phyloP scores from a whole-genome alignment of 1,140 invertebrate species.

The Philaenus spumarius region DNA sequence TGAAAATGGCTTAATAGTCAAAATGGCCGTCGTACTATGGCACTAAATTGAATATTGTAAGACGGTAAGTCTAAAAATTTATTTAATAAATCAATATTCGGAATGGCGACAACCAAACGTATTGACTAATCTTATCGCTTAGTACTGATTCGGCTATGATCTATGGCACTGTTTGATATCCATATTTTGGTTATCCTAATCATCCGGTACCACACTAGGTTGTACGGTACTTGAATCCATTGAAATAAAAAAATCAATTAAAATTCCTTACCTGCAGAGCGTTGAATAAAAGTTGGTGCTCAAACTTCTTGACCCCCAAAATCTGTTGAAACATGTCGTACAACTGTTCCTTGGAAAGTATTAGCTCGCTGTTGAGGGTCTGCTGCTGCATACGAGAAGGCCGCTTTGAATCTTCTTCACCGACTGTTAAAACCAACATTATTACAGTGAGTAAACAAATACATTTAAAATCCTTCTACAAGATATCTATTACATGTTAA shows the following conservation, averaged over 20 bases:
- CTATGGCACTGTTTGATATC: neutral
- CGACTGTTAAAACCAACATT: constrained; percentile 41
- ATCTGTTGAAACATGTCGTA: constrained; percentile 99
- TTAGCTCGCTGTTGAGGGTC: constrained; percentile 83
- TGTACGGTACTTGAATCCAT: neutral
- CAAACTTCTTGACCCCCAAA: constrained; percentile 97
- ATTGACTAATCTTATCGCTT: too few relatives aligned
- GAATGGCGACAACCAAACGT: too few relatives aligned
- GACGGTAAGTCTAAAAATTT: too few relatives aligned
- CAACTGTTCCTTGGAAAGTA: constrained; percentile 92
- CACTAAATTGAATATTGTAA: too few relatives aligned
- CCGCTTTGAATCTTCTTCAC: constrained; percentile 81
- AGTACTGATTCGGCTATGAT: too few relatives aligned
- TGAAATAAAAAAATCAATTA: constrained; percentile 2
- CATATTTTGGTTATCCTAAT: neutral
- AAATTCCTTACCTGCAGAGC: constrained; percentile 78
- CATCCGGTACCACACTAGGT: neutral
- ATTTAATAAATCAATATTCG: too few relatives aligned
- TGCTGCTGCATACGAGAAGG: constrained; percentile 79
- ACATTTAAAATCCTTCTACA: too few relatives aligned
- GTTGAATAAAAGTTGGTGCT: constrained; percentile 98
- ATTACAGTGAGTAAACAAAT: too few relatives aligned
- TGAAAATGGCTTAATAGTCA: too few relatives aligned
- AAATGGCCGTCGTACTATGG: too few relatives aligned
- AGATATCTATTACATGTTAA: too few relatives aligned